Conservation (phyloP, 2,113 vertebrate species). For the Otocyon megalotis region DNA sequence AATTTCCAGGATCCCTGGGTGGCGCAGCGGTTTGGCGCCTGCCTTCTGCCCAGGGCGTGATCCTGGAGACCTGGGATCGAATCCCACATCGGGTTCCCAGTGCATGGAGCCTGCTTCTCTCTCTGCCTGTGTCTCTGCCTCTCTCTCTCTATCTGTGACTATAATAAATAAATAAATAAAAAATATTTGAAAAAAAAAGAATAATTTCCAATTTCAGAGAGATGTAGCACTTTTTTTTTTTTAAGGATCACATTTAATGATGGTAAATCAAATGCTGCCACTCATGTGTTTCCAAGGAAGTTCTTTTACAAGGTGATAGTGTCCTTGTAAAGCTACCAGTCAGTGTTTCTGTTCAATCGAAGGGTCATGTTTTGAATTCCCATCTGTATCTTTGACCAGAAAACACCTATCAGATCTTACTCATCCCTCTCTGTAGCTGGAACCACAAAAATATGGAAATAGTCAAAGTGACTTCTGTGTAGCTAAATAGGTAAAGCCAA, state of each 20-base stretch:
- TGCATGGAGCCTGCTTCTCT: no score
- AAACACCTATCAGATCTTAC: not conserved
- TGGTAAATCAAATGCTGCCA: not conserved
- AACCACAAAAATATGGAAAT: not conserved
- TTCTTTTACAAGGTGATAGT: not conserved
- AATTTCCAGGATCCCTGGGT: no score
- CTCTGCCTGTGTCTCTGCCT: no score
- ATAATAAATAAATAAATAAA: no score
- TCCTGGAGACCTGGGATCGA: no score
- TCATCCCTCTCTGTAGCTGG: not conserved
- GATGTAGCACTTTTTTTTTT: not conserved
- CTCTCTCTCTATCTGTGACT: no score
- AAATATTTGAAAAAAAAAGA: no score
- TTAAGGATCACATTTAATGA: not conserved
- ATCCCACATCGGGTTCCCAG: no score
- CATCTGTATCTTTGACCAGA: not conserved
- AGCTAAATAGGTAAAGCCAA: not conserved
- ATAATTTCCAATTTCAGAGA: constrained; percentile 5
- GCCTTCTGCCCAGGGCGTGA: no score
- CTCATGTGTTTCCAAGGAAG: not conserved
- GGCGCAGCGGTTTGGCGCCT: no score
- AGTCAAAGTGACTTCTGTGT: not conserved
- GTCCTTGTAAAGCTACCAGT: not conserved
- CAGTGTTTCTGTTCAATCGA: not conserved
- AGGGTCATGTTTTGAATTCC: not conserved